These are phyloP conservation scores for Heterocephalus glaber DNA, from an alignment of 2,113 vertebrate species.

Conservation along the genomic window DNA sequence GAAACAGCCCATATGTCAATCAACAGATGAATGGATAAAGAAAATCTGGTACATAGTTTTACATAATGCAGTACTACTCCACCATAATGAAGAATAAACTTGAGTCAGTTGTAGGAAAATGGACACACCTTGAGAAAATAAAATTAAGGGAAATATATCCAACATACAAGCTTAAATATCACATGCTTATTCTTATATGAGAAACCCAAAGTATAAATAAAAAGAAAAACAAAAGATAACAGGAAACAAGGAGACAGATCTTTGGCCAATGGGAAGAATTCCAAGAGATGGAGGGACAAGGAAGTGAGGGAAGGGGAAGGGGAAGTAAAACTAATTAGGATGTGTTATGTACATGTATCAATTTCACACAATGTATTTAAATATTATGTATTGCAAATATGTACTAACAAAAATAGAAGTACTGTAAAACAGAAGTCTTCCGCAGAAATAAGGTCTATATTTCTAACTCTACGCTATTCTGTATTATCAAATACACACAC, in stretches of 20 bases:
- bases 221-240: not conserved
- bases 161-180: not conserved
- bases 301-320: not conserved
- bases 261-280: not conserved
- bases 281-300: not conserved
- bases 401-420: not conserved
- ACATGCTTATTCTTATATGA: not conserved
- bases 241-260: not conserved
- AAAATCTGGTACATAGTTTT: not conserved
- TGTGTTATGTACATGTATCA: too few species aligned
- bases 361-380: too few species aligned
- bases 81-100: not conserved
- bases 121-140: not conserved
- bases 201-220: not conserved
- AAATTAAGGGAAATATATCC: not conserved
- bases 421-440: not conserved
- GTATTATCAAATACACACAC: not conserved
- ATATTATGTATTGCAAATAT: too few species aligned
- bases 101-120: not conserved
- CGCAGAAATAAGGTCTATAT: not conserved
- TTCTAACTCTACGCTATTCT: not conserved
- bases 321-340: not conserved
- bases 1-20: not conserved
- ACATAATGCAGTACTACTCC: not conserved
- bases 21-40: not conserved